Base-by-base conservation (phyloP, 2,113 vertebrate genomes). In the Pipa parva region DNA sequence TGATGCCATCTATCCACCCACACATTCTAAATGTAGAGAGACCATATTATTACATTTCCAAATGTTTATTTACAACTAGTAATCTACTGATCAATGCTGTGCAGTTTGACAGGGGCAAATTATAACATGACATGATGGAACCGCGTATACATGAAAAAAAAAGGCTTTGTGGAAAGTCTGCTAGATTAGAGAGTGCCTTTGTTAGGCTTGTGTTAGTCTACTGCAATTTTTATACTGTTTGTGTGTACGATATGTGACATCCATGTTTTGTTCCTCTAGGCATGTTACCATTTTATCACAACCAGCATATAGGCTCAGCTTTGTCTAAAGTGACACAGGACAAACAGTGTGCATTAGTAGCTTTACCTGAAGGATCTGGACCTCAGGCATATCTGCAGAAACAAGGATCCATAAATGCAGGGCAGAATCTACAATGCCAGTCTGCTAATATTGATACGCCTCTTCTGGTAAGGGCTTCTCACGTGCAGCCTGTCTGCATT, bases 261-360 rank as follows among this genome's bases (percentile, higher is more conserved):
- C 17, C 7, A 5, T 49, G 18, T 24, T 49, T 49, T 49, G 39
- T 22, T 49, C 21, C 7, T 24, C 6, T 15, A 68, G 91, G 90
- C 59, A 59, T 89, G 74, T 72, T 92, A 71, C 85, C 93, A 0
- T 93, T 91, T 84, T 85, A 94, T 42, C 84, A 92, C 5, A 83
- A 45, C 31, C 91, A 90, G 73, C 81, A 77, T 50, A 13, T 81
- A 0, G 67, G 84, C 13, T 80, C 79, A 4, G 33, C 75, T 0
- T 22, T 79, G 2, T 50, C 81, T 17, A 79, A 88, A 20, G 88
- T 27, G 78, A 26, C 1, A 1, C 60, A 82, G 1, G 92, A 96
- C 36, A 91, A 92, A 65, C 88, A 82, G 26, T 74, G 85, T 0
- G 69, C 82, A 18, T 46, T 79, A 0, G 72, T 82, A 37, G 51